Evolutionary conservation across 2,797 vertebrate species (phyloP), one percentile per base, ranked within the genome.

Genomic region (Threskiornis aethiopicus): DNA sequence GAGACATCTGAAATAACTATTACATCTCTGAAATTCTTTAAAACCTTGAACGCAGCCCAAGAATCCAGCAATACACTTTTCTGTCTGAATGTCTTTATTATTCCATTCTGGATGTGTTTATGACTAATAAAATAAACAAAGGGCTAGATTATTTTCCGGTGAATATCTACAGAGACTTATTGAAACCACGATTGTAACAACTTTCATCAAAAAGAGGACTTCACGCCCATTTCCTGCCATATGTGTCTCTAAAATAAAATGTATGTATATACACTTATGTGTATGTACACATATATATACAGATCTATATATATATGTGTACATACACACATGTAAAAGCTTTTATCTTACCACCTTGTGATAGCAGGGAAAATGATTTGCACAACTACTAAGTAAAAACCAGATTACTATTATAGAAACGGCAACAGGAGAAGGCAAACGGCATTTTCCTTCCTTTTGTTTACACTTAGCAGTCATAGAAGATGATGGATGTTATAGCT

Each of bases 281-380:
- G 9, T 16, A 41, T 6, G 16, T 3, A 24, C 55, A 62, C 11
- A 44, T 3, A 35, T 1, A 26, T 1, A 28, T 2, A 29, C 6
- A 71, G 16, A 35, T 10, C 37, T 37, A 35, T 14, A 31, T 2
- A 3, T 2, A 1, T 24, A 15, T 44, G 44, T 39, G 52, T 31
- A 31, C 29, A 57, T 2, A 10, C 6, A 55, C 4, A 67, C 8
- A 42, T 0, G 1, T 49, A 59, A 72, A 83, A 70, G 12, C n/a
- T 70, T 46, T 24, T 72, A 39, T 41, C 35, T 59, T 35, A 52
- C 18, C 46, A 58, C 29, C 33, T 55, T 15, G 2, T 25, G n/a
- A 64, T 0, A 69, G 11, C 12, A 62, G 16, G 19, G 26, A 82
- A 80, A 91, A 73, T 14, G 0, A 75, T n/a, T 25, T 67, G 29